Evolutionary conservation across 2,888 invertebrate species (phyloP).

Genomic region (Camptogramma bilineatum): DNA sequence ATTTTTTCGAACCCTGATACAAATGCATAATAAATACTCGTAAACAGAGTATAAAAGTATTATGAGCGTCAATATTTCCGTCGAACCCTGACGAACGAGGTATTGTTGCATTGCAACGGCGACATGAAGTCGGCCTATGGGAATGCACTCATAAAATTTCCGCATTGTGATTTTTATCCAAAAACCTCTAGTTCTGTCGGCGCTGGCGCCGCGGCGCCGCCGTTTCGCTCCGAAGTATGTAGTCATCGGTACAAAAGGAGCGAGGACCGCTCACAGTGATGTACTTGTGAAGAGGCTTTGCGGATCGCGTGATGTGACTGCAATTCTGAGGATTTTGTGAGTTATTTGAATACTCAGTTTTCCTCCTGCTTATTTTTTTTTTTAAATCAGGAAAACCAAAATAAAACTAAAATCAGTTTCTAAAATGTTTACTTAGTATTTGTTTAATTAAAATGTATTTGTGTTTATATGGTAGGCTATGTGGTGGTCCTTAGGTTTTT

Average conservation of each 20-base stretch:
- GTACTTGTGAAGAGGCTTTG: constrained; percentile 53
- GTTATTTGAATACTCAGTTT: constrained; percentile 24
- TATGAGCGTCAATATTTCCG: constrained; percentile 63
- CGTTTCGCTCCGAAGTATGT: constrained; percentile 47
- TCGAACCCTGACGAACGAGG: constrained; percentile 79
- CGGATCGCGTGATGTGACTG: constrained; percentile 38
- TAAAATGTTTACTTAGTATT: too few species aligned
- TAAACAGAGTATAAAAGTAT: constrained; percentile 44
- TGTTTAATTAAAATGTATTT: too few species aligned
- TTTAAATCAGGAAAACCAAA: background rate
- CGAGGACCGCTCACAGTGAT: constrained; percentile 43
- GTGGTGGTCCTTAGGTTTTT: too few species aligned
- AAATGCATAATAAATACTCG: constrained; percentile 45
- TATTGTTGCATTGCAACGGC: constrained; percentile 64
- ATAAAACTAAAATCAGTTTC: too few species aligned
- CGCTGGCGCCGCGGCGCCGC: constrained; percentile 39
- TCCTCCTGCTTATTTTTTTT: constrained; percentile 6
- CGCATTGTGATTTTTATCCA: constrained; percentile 72
- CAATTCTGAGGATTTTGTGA: constrained; percentile 29
- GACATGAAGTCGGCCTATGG: constrained; percentile 61
- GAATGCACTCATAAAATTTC: constrained; percentile 76
- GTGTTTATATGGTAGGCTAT: too few species aligned
- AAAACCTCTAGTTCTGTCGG: constrained; percentile 56
- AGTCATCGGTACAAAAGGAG: constrained; percentile 64
- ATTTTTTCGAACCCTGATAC: too few species aligned